Evolutionary conservation across 2,797 vertebrate genomes (phyloP).

Genomic region (Pantherophis vulpinus): DNA sequence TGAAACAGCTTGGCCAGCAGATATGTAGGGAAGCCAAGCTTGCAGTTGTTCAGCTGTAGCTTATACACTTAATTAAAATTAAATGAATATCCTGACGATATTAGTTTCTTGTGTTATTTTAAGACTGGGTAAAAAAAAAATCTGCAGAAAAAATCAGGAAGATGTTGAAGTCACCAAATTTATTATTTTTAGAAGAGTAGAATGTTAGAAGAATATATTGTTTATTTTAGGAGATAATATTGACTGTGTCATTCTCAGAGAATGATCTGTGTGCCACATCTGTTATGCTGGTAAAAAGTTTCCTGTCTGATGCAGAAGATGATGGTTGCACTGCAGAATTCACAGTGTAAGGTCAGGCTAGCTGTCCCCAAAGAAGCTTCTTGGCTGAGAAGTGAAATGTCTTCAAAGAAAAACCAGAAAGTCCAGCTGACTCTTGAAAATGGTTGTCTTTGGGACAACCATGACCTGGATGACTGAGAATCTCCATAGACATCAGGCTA

Average conservation of each 20-base stretch:
- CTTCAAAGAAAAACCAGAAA: too few species aligned
- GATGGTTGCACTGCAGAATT: neutral
- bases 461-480: too few species aligned
- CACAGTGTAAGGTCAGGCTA: neutral
- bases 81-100: neutral
- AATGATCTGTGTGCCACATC: neutral
- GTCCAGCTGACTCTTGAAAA: too few species aligned
- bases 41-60: neutral
- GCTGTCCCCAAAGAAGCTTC: too few species aligned
- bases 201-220: neutral
- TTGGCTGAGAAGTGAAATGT: too few species aligned
- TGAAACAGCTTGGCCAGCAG: neutral
- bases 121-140: neutral
- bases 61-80: neutral
- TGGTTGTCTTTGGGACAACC: too few species aligned
- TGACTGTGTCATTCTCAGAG: neutral
- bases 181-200: neutral
- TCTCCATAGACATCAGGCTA: neutral
- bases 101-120: neutral
- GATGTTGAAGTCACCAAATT: neutral
- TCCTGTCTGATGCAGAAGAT: neutral
- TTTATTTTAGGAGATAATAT: neutral
- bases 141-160: neutral
- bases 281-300: neutral
- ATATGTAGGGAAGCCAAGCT: constrained; percentile 7